phyloP scores from a whole-genome alignment of 2,113 vertebrate species.

The Leptocoma aspasia region DNA sequence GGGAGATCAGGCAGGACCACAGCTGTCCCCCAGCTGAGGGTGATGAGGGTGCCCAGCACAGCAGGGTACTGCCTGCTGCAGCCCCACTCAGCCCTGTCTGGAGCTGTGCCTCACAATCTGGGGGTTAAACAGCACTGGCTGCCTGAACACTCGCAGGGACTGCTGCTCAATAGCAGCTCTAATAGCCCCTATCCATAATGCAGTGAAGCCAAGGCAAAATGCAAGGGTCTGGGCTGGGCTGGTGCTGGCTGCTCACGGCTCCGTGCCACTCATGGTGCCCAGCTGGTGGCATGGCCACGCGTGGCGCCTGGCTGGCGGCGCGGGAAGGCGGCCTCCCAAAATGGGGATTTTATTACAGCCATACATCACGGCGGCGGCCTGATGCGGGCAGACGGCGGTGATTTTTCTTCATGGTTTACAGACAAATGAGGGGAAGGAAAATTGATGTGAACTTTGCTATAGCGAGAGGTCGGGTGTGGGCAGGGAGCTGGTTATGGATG shows the following conservation, averaged over 20 bases:
- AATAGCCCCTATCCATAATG: background rate
- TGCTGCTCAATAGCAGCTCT: background rate
- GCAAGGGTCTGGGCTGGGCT: background rate
- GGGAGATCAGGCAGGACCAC: background rate
- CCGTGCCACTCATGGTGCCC: accelerated
- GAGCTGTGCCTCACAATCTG: background rate
- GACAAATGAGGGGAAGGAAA: slow-evolving; percentile 71
- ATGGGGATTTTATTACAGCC: slow-evolving; percentile 58
- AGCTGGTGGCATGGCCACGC: background rate
- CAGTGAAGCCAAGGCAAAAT: accelerated
- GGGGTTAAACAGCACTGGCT: background rate
- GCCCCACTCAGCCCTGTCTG: background rate
- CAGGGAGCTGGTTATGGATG: slow-evolving; percentile 26
- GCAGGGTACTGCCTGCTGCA: background rate
- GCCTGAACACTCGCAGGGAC: background rate
- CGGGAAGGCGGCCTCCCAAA: background rate
- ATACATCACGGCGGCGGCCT: slow-evolving; percentile 36
- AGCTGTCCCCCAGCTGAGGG: background rate
- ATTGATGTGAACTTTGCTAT: slow-evolving; percentile 61
- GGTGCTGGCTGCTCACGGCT: background rate
- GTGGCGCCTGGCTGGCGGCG: background rate
- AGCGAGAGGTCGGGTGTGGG: background rate
- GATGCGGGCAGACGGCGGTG: background rate
- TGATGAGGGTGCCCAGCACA: background rate
- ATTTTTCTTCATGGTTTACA: slow-evolving; percentile 71